Base-by-base conservation (phyloP, 2,113 vertebrate genomes). In the Mus musculus region DNA sequence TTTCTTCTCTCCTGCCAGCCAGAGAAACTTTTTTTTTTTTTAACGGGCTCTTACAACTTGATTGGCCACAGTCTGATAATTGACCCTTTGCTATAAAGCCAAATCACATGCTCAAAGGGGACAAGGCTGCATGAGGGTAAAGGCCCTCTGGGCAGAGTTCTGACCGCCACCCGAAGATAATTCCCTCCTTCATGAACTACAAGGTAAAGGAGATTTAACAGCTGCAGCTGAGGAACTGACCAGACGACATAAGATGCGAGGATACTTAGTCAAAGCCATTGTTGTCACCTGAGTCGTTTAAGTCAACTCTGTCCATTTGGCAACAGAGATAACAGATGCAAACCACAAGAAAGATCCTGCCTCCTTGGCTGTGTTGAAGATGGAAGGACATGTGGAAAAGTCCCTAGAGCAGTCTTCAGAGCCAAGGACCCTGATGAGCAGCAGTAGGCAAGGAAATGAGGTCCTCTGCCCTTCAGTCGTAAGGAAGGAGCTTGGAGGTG, bases 401-500 rank as follows among this genome's bases (percentile, higher is more conserved):
- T 22, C 17, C 20, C 7, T 67, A 91, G 67, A 71, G 46, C 20
- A 46, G 65, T 39, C 49, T 84, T 75, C 75, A 19, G 24, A 24
- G 59, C 76, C 30, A 56, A 56, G 76, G 61, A 46, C 26, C 46
- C 46, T 46, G 24, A 6, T 39, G 42, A 52, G 65, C 73, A 78
- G 26, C 3, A 59, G 73, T 59, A 36, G 17, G n/a, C 49, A 71
- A 91, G 88, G 49, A 89, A 77, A 72, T 4, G 17, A 56, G 49
- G 36, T 20, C 56, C 54, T 91, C 69, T 80, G 39, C 63, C 86
- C 73, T 67, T 19, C 54, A 39, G 17, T 42, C 0, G 0, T 56
- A 28, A 92, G 78, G 76, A 95, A 88, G 26, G 63, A 94, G 42
- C 22, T 80, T 92, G 46, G 30, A 89, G 52, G 49, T 52, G 20